Base-by-base conservation (phyloP, 1,140 invertebrate genomes). In the Phenacoccus solenopsis region DNA sequence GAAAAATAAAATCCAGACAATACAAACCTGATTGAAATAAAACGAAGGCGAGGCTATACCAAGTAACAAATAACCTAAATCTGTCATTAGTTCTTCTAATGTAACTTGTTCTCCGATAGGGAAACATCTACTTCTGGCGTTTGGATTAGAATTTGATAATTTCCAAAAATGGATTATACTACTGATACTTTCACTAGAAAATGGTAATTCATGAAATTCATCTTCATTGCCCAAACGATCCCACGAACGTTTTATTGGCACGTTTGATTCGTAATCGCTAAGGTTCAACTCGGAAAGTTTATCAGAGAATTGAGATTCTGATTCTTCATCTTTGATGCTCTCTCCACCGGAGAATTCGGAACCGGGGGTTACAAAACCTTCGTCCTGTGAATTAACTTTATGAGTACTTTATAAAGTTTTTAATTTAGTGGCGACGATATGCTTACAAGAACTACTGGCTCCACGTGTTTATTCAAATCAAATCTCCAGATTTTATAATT, bases 281-380 rank as follows among this genome's bases (percentile, higher is more conserved):
- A 64, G 22, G 20, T 64, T n/a, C 20, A 49, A 49, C 13, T 49
- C 38, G 3, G 5, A 49, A n/a, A 10, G 25, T 3, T 64, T 16
- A 64, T 64, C 59, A 10, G 59, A 64, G 3, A 3, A 24, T 24
- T 64, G 25, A 4, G 59, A 64, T 9, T 13, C 25, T 24, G 59
- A 64, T 13, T 64, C 25, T 64, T 64, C 59, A 27, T 64, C 59
- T 64, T 24, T 49, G 38, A 49, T 49, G 16, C 38, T 64, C 25
- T 64, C 59, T n/a, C n/a, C n/a, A 20, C 25, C 25, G 22, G 59
- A 64, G 25, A 64, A 64, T 64, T 64, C 59, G 4, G 59, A 64
- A 64, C 59, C 59, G 1, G 59, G 59, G 25, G 59, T 64, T 24
- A 64, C 59, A 20, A 64, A 64, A 25, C 59, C 59, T 64, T 64